A percentile compares a stretch with the other conserved stretches of the same genome.
These are phyloP conservation scores for Andrena bicolor DNA, from an alignment of 2,888 invertebrate species.

Conservation along the genomic window DNA sequence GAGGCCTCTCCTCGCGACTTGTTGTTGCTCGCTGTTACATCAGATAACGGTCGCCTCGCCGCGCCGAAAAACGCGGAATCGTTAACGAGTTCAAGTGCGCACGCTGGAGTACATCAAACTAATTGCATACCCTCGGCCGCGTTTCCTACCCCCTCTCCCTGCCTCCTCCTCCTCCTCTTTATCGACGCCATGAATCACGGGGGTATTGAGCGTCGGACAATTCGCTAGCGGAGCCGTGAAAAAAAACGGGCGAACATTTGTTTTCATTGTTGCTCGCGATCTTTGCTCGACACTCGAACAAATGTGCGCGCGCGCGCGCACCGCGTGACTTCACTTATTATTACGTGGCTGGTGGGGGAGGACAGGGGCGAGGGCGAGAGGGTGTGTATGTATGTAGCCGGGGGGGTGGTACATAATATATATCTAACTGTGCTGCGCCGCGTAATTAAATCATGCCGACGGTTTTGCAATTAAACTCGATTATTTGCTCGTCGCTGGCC, in stretches of 20 bases:
- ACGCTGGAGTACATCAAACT: conserved; percentile 30
- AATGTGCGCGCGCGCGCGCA: conserved; percentile 30
- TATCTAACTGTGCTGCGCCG: conserved; percentile 76
- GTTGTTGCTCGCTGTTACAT: conserved; percentile 35
- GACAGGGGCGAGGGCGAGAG: conserved; percentile 20
- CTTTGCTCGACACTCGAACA: conserved; percentile 42
- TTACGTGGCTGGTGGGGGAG: conserved; percentile 68
- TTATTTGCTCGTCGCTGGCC: conserved; percentile 84
- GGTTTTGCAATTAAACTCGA: conserved; percentile 85
- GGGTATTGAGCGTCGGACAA: background rate
- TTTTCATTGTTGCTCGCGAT: conserved; percentile 29
- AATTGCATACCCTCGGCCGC: conserved; percentile 32
- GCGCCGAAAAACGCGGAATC: conserved; percentile 43
- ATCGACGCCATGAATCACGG: conserved; percentile 1
- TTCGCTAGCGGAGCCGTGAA: background rate
- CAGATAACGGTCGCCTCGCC: conserved; percentile 38
- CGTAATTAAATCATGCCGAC: conserved; percentile 85
- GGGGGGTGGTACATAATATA: conserved; percentile 64
- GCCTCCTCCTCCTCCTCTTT: background rate
- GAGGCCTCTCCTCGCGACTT: conserved; percentile 21
- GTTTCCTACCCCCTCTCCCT: background rate
- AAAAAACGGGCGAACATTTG: background rate
- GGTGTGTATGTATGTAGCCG: conserved; percentile 40
- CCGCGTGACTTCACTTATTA: conserved; percentile 74
- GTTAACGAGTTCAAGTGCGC: conserved; percentile 53